A percentile compares a stretch with the other conserved stretches of the same genome.
These are phyloP conservation scores for Chrysogorgia sp. DNA, from an alignment of 92 coral and sea anemone genomes.

Conservation along the genomic window DNA sequence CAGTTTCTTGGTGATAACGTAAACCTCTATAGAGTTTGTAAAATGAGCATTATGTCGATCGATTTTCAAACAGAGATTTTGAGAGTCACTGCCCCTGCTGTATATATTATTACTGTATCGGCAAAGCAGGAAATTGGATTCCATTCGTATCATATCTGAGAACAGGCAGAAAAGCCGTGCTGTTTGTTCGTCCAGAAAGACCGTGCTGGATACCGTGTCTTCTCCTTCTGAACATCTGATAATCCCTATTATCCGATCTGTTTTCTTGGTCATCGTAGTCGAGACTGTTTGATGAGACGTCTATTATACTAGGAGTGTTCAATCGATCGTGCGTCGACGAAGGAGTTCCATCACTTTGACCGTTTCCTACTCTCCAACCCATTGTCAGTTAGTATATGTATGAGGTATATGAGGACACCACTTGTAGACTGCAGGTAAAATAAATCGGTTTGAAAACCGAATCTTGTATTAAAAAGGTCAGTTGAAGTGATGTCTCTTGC, in stretches of 20 bases:
- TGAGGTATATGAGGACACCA: no score
- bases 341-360: not conserved
- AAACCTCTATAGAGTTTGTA: no score
- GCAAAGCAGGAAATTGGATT: constrained; percentile 1
- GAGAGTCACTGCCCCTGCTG: no score
- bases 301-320: constrained; percentile 18
- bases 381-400: no score
- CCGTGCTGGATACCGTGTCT: constrained; percentile 41
- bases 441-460: no score
- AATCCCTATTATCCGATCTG: not conserved
- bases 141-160: no score
- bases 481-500: no score
- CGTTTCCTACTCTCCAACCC: constrained; percentile 2
- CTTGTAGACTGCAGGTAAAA: no score
- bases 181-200: constrained; percentile 27
- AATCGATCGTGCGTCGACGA: not conserved
- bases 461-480: no score
- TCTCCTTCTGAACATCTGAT: constrained; percentile 17
- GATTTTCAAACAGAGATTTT: no score
- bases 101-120: not conserved
- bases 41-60: no score
- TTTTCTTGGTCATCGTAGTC: constrained; percentile 5
- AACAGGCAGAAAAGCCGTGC: constrained; percentile 11
- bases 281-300: not conserved
- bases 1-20: no score